Base-by-base conservation (phyloP, 2,888 invertebrate genomes). In the Amblyjoppa fuscipennis region DNA sequence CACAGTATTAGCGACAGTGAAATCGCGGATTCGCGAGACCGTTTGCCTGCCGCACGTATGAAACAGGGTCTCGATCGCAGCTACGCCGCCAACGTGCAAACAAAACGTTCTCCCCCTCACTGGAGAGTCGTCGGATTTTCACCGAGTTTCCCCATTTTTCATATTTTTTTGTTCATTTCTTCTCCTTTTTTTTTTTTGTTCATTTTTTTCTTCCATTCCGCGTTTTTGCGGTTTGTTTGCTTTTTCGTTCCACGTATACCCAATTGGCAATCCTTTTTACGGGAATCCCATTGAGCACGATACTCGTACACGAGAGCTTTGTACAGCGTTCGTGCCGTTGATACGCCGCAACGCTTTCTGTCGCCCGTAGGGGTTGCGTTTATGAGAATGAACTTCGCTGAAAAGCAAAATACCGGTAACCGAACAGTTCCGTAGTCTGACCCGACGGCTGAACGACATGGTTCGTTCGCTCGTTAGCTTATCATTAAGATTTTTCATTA, bases 321-420 rank as follows among this genome's bases (percentile, higher is more conserved):
- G 64, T 34, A n/a, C 31, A n/a, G 28, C 31, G 16, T 34, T 34
- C 59, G 59, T 1, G 31, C 2, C n/a, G 34, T n/a, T 16, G 16
- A 41, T 31, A 64, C 34, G 2, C 34, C 38, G 31, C 28, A 64
- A 45, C 49, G 49, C 6, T 69, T n/a, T 51, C 78, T 59, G 49
- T 78, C 68, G 73, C 51, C 71, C 11, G 13, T 34, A 66, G 66
- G 38, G 45, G 53, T 73, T 78, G 71, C 59, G 73, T 83, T 77
- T 9, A 34, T 71, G 41, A 68, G 71, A 71, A 77, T 83, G 59
- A 83, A 78, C 71, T 56, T 64, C 16, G 49, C 31, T 16, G 31
- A n/a, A 73, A 77, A 73, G 61, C 28, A n/a, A 34, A 6, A 64
- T 31, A 34, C 25, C 25, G 9, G 28, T 3, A 56, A 0, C 20